These are phyloP conservation scores for Trichoplax adhaerens DNA, from an alignment of 37 sponge, comb jelly and placozoan genomes.

Conservation along the genomic window DNA sequence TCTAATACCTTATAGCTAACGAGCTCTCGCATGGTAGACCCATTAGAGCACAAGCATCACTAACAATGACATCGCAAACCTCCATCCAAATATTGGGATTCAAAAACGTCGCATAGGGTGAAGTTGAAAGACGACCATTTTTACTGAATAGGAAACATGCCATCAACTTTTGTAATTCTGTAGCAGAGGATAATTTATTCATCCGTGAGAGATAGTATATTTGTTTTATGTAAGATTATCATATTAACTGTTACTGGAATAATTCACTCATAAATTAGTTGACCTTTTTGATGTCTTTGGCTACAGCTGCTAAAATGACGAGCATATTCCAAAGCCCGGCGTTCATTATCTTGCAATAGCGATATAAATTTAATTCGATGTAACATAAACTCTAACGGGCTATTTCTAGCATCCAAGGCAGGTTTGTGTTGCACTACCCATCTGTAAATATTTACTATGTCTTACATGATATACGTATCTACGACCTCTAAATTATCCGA, in stretches of 20 bases:
- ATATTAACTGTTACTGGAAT: not conserved
- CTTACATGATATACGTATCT: not conserved
- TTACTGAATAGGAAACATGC: constrained; percentile 46
- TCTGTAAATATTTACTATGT: not conserved
- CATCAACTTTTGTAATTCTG: constrained; percentile 68
- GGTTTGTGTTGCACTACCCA: constrained; percentile 37
- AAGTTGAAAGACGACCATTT: constrained; percentile 28
- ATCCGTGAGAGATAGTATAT: too few relatives aligned
- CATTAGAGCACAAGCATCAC: constrained; percentile 53
- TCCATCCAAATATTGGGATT: constrained; percentile 66
- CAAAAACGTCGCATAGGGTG: constrained; percentile 56
- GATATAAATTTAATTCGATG: constrained; percentile 54
- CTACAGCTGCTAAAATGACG: constrained; percentile 15
- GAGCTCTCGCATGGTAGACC: constrained; percentile 71
- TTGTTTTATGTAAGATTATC: too few relatives aligned
- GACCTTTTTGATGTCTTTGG: constrained; percentile 29
- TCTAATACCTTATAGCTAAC: constrained; percentile 33
- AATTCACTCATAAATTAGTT: not conserved
- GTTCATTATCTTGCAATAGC: constrained; percentile 17
- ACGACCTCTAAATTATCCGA: not conserved
- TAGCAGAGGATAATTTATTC: not conserved
- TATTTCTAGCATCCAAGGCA: constrained; percentile 21
- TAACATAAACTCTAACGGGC: constrained; percentile 50
- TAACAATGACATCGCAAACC: constrained; percentile 51
- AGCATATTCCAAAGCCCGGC: constrained; percentile 45